A percentile compares a stretch with the other conserved stretches of the same genome.
These are phyloP conservation scores for Zaprionus camerounensis DNA, from an alignment of 1,140 invertebrate genomes.

Conservation along the genomic window DNA sequence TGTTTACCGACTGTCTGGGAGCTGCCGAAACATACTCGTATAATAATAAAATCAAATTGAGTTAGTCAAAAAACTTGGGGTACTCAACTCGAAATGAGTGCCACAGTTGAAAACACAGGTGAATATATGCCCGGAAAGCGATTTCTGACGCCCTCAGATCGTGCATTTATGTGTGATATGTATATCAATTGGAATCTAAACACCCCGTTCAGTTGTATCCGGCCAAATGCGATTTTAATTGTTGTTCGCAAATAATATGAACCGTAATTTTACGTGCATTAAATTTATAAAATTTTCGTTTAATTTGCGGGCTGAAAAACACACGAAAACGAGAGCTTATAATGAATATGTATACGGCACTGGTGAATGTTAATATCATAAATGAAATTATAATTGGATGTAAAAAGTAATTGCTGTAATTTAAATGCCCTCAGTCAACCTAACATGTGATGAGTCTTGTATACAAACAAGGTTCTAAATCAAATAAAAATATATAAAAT, in stretches of 20 bases:
- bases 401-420: constrained; percentile 2
- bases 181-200: constrained; percentile 3
- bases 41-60: not conserved
- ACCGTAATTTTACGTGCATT: constrained; percentile 13
- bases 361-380: not conserved
- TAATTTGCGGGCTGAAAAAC: constrained; percentile 7
- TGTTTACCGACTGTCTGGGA: constrained; percentile 12
- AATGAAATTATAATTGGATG: not conserved
- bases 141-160: not conserved
- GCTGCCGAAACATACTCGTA: not conserved
- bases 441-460: not conserved
- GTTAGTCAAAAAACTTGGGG: not conserved
- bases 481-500: not conserved
- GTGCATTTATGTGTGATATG: constrained; percentile 6
- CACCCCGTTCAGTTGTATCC: not conserved
- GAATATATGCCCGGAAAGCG: constrained; percentile 29
- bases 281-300: constrained; percentile 22
- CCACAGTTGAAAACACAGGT: constrained; percentile 42
- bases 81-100: constrained; percentile 28
- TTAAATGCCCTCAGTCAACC: not conserved
- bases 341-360: constrained; percentile 3
- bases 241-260: constrained; percentile 25
- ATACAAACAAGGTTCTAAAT: constrained; percentile 1
- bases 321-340: not conserved
- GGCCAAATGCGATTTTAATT: constrained; percentile 24